Base-by-base conservation (phyloP, 2,888 invertebrate genomes). In the Macroteleia sp. region DNA sequence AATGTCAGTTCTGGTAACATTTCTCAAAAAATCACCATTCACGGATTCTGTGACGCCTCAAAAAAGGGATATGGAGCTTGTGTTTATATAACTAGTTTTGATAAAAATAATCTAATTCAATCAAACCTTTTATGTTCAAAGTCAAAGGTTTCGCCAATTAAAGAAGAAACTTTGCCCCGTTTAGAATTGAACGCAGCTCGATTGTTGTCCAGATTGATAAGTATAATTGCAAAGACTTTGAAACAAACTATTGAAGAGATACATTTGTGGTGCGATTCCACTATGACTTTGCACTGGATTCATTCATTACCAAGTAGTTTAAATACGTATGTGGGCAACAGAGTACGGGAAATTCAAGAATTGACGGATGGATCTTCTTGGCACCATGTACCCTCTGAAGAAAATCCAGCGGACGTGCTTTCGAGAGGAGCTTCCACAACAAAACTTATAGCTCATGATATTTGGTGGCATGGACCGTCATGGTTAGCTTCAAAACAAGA, bases 11-110 rank as follows among this genome's bases (percentile, higher is more conserved):
- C n/a, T 16, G 44, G 22, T 16, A 44, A 44, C 22, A 10, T 16
- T 2, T 8, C n/a, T n/a, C 17, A 19, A 9, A 41, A 9, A 9
- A n/a, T 50, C 3, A 20, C 28, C 9, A 10, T 83, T 3, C 80
- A 82, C 20, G 83, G 81, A 0, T 86, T 85, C 25, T 50, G 73
- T 6, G 84, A 84, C 46, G 82, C 83, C 1, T 81, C 77, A 1
- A 80, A 83, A 17, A 77, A 34, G 4, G 84, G 75, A 0, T 85
- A 81, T 32, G 84, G 83, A 14, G 84, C 81, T 0, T 83, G 84
- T 39, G 28, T 85, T 0, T 85, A 84, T 19, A 2, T 81, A 2
- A 17, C 36, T 3, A 48, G 30, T 14, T 8, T 6, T 0, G 30
- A 75, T 41, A 3, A 48, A 1, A 8, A 25, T 0, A 70, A 67